These are phyloP conservation scores for Todus mexicanus DNA, from an alignment of 2,797 vertebrate genomes.

Conservation along the genomic window DNA sequence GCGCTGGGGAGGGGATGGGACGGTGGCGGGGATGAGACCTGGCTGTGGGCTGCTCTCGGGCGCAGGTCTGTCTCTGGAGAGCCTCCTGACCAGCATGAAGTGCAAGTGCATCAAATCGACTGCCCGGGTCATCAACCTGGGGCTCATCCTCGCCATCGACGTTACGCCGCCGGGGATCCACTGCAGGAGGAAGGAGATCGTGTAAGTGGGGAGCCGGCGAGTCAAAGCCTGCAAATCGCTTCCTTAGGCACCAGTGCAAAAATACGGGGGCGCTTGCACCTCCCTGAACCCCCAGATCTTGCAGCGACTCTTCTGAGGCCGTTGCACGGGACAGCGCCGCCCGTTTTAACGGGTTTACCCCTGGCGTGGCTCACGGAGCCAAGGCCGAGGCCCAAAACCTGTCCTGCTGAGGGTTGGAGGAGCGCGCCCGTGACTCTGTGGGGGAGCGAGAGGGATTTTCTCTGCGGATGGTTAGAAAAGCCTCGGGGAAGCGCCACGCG, in stretches of 20 bases:
- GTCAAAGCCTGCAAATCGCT: not conserved
- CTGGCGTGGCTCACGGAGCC: fast-evolving
- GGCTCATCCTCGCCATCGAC: constrained; percentile 24
- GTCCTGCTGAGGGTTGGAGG: not conserved
- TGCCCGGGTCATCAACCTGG: not conserved
- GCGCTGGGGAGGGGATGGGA: not conserved
- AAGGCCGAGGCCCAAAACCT: not conserved
- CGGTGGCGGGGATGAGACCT: not conserved
- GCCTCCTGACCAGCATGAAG: constrained; percentile 52
- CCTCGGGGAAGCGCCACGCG: fast-evolving
- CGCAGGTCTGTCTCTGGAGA: constrained; percentile 47
- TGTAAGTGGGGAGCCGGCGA: constrained; percentile 15
- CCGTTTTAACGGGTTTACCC: fast-evolving
- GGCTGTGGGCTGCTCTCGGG: not conserved
- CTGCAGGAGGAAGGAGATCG: constrained; percentile 57
- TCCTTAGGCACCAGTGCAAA: not conserved
- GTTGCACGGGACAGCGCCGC: fast-evolving
- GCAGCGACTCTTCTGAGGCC: too few species aligned
- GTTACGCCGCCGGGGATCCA: not conserved
- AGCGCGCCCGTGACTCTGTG: fast-evolving
- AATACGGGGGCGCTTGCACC: fast-evolving
- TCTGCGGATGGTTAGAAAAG: not conserved
- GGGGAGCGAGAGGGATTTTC: not conserved
- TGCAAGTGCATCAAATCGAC: constrained; percentile 64
- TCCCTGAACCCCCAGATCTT: not conserved